Evolutionary conservation across 1,140 invertebrate genomes (phyloP), one percentile per base, ranked within the genome.

Genomic region (Cotesia typhae): DNA sequence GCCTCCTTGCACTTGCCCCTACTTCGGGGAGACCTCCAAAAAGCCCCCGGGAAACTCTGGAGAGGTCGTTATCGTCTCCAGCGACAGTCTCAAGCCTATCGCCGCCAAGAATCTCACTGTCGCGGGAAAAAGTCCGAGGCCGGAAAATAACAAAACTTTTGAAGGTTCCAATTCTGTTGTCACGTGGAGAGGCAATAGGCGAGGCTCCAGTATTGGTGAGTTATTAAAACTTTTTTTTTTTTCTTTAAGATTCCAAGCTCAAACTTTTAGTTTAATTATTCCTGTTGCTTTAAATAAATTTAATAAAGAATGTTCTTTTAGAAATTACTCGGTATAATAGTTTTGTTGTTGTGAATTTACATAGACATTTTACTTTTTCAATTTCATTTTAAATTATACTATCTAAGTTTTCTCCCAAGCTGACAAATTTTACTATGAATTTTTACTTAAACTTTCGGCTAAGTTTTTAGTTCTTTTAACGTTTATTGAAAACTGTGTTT

Each of bases 1-100:
- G 1, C 91, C 92, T 2, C 91, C 92, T 0, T 94, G 92, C 81
- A 93, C 92, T 0, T 93, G 93, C 78, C 92, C 93, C 0, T 94
- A 94, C 76, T 94, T 94, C 77, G 92, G 92, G 0, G 89, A 92
- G 88, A 68, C 89, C 80, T 64, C 80, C 3, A 88, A 89, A 78
- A 80, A 74, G 20, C 74, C 81, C 6, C 76, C 85, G 0, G 82
- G 84, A 9, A 85, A 83, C 0, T 83, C 83, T 0, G 79, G 84
- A 2, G 89, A 90, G 76, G 85, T 90, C 1, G 89, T 89, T 73
- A 90, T 90, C 0, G 85, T 90, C 2, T 87, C 89, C 0, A 85
- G 83, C 74, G 83, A 85, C 4, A 80, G 78, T 0, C 74, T 84
- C 36, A 82, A 81, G 36, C 77, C 77, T 0, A 79, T 79, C 4